phyloP scores from a whole-genome alignment of 2,113 vertebrate genomes.

The Cyanocitta stelleri region DNA sequence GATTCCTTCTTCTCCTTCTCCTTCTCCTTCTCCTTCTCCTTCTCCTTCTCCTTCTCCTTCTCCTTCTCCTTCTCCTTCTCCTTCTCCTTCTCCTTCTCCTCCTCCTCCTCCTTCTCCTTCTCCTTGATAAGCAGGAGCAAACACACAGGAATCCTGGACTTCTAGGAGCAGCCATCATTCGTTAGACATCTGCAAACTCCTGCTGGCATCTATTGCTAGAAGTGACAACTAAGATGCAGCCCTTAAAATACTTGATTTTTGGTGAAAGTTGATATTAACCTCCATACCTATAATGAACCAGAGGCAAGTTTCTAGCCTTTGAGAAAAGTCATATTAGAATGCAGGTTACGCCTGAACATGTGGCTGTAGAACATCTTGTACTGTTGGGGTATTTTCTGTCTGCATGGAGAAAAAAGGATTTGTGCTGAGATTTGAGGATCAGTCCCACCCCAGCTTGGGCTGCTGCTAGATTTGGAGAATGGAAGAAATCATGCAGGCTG shows the following conservation, averaged over 20 bases:
- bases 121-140: background rate
- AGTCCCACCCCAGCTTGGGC: background rate
- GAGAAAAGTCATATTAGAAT: background rate
- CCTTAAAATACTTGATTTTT: background rate
- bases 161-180: background rate
- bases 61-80: background rate
- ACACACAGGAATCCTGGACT: background rate
- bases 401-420: background rate
- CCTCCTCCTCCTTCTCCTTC: background rate
- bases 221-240: background rate
- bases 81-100: background rate
- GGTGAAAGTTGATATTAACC: background rate
- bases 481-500: slow-evolving; percentile 9
- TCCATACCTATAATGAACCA: background rate
- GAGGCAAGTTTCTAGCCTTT: background rate
- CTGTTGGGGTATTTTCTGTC: background rate
- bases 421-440: background rate
- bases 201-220: background rate
- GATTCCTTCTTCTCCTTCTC: background rate
- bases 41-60: background rate
- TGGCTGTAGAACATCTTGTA: background rate
- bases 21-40: background rate
- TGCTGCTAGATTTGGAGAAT: background rate
- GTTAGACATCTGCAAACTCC: background rate
- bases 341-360: background rate